Percentiles rank a stretch among this genome's conserved stretches.
Evolutionary conservation across 2,888 invertebrate species (phyloP).

Genomic region (Cerceris rybyensis): DNA sequence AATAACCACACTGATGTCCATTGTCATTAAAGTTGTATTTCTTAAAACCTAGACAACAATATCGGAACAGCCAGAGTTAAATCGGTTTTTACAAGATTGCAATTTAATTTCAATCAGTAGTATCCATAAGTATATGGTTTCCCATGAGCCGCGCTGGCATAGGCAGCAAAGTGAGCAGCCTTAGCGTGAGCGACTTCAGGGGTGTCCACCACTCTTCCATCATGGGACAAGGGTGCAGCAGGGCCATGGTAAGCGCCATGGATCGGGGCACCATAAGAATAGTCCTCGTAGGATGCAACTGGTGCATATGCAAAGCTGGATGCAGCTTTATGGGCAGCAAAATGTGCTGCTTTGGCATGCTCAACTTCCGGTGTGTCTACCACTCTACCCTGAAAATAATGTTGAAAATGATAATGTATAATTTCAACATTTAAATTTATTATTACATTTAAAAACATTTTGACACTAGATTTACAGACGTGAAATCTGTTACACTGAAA

Average conservation of each 20-base stretch:
- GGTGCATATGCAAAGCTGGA: slow-evolving; percentile 24
- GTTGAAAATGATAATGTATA: neutral
- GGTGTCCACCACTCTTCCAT: slow-evolving; percentile 53
- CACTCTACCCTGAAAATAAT: slow-evolving; percentile 47
- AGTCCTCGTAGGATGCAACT: slow-evolving; percentile 4
- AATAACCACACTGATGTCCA: too few species aligned
- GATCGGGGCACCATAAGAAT: slow-evolving; percentile 15
- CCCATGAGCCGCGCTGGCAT: slow-evolving; percentile 12
- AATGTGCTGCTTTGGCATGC: slow-evolving; percentile 57
- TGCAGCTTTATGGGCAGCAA: slow-evolving; percentile 41
- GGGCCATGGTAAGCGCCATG: slow-evolving; percentile 59
- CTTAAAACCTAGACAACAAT: slow-evolving; percentile 2
- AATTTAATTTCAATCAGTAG: neutral
- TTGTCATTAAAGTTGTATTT: neutral
- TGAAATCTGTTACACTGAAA: too few species aligned
- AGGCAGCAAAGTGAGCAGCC: slow-evolving; percentile 48
- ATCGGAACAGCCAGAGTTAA: neutral
- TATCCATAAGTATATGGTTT: neutral
- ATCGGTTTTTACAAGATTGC: neutral
- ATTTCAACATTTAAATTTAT: too few species aligned
- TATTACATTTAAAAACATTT: too few species aligned
- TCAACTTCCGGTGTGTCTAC: slow-evolving; percentile 65
- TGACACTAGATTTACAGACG: too few species aligned
- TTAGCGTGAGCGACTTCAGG: slow-evolving; percentile 58
- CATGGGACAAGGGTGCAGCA: slow-evolving; percentile 54